Evolutionary conservation across 1,140 invertebrate genomes (phyloP), one percentile per base, ranked within the genome.

Genomic region (Plutomurus gul): DNA sequence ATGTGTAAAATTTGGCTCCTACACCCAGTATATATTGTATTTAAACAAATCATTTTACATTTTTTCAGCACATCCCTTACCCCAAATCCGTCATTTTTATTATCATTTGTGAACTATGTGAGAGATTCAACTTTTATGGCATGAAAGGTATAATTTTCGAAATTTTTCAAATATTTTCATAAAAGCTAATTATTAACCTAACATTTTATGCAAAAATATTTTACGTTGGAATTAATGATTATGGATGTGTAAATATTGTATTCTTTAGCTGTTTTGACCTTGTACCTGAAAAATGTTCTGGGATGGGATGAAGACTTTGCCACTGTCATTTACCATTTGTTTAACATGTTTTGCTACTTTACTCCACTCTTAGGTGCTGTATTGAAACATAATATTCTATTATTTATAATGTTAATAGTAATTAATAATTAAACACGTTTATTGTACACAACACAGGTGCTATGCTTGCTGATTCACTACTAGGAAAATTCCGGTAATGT

Each of bases 71-170:
- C 13, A 65, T 65, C 56, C 56, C 56, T 0, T 97, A 96, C 85
- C 96, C 96, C 0, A 93, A 92, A 85, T 91, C 94, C 4, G 92
- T 97, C 18, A 95, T 94, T 85, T 97, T 97, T 86, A 98, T 99
- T 84, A 89, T 98, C 78, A 92, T 91, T 84, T 97, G 95, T 90
- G 96, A 98, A 87, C 97, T 98, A 85, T 98, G 96, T 87, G 96
- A 99, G 88, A 89, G 96, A 16, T 77, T 20, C 27, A 22, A 6
- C 22, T 75, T 49, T 37, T 75, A 75, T 51, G 74, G 74, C 47
- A 49, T 75, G 39, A 10, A 46, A 51, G 75, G 20, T 49, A 36
- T 10, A 27, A 8, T 16, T 8, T 8, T 8, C 10, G 13, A 13
- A 37, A 30, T 46, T 43, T 16, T 16, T 7, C 6, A 20, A 43